Conservation (phyloP, 2,797 vertebrate species). For the Rachycentron canadum region DNA sequence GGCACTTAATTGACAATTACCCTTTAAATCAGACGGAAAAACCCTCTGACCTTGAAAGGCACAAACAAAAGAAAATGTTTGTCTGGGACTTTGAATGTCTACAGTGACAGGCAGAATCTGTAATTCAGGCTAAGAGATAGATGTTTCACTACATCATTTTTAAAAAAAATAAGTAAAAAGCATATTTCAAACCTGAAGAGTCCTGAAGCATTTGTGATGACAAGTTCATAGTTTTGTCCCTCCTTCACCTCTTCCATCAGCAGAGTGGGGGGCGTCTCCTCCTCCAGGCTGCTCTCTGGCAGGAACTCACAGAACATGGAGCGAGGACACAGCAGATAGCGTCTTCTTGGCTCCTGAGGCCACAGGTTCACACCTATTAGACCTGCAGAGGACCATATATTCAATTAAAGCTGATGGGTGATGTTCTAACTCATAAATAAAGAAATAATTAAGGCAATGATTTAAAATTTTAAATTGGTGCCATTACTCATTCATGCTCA, state of each 20-base stretch:
- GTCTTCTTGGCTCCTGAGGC: slow-evolving; percentile 81
- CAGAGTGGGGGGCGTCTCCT: slow-evolving; percentile 74
- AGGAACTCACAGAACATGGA: slow-evolving; percentile 93
- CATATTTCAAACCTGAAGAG: slow-evolving; percentile 85
- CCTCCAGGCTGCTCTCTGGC: slow-evolving; percentile 77
- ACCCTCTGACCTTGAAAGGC: background rate
- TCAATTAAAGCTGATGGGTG: background rate
- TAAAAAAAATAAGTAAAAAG: background rate
- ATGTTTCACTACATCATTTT: background rate
- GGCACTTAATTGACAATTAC: background rate
- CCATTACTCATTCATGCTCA: background rate
- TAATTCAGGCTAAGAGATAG: background rate
- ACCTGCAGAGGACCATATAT: slow-evolving; percentile 76
- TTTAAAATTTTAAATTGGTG: background rate
- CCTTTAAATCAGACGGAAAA: background rate
- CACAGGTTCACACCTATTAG: slow-evolving; percentile 92
- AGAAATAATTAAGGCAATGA: background rate
- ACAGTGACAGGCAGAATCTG: too few relatives aligned
- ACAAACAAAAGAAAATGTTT: background rate
- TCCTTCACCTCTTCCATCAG: slow-evolving; percentile 90
- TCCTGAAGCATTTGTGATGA: slow-evolving; percentile 87
- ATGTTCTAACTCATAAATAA: background rate
- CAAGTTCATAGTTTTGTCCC: slow-evolving; percentile 87
- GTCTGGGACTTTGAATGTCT: too few relatives aligned
- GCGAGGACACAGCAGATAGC: slow-evolving; percentile 90